A percentile compares a stretch with the other conserved stretches of the same genome.
Evolutionary conservation across 2,113 vertebrate species (phyloP).

Genomic region (Solea senegalensis): DNA sequence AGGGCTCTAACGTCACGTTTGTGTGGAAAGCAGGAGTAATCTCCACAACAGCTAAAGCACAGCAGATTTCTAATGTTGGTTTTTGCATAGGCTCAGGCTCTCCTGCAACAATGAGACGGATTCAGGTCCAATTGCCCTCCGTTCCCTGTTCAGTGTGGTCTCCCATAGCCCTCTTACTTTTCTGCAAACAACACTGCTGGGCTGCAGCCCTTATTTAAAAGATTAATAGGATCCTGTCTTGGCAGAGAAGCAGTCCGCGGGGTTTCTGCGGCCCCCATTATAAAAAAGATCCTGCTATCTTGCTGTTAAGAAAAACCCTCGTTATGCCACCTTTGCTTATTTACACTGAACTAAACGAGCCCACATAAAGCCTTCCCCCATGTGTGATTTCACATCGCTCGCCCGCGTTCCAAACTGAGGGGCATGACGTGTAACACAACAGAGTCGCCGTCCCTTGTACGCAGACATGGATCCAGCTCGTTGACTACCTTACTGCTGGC

Average conservation of each 20-base stretch:
- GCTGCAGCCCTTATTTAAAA: constrained; percentile 77
- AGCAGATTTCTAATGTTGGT: constrained; percentile 72
- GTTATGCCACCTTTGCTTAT: not conserved
- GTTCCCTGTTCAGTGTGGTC: constrained; percentile 68
- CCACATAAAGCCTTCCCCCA: not conserved
- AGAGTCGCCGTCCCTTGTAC: not conserved
- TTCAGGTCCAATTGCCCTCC: constrained; percentile 42
- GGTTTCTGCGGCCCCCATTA: constrained; percentile 59
- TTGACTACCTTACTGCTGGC: not conserved
- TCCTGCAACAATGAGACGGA: constrained; percentile 62
- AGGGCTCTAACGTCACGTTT: too few relatives aligned
- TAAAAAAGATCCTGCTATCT: not conserved
- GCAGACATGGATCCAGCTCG: not conserved
- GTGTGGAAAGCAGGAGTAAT: not conserved
- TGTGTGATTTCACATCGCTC: not conserved
- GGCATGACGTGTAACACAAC: not conserved
- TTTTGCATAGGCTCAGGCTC: constrained; percentile 60
- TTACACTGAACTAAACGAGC: not conserved
- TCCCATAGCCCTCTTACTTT: constrained; percentile 65
- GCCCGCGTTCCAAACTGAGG: not conserved
- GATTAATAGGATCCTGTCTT: constrained; percentile 77
- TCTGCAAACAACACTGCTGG: constrained; percentile 71
- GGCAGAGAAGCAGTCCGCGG: constrained; percentile 71
- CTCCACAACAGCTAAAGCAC: constrained; percentile 38
- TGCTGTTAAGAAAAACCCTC: not conserved